A percentile compares a stretch with the other conserved stretches of the same genome.
phyloP scores from a whole-genome alignment of 2,113 vertebrate species.

The Callorhinus ursinus region DNA sequence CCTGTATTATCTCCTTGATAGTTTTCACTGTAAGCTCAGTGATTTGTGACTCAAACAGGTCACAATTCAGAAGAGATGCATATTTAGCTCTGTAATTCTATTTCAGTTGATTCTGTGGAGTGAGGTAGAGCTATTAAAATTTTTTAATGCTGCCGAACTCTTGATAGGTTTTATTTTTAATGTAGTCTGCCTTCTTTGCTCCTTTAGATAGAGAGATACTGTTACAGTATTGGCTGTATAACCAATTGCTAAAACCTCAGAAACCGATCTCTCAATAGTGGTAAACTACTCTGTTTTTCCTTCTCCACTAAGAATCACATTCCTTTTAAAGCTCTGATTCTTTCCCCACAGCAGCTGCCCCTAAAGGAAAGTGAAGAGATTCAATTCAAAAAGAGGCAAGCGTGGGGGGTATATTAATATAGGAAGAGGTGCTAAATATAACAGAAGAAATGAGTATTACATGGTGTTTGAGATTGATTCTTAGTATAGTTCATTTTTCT shows the following conservation, averaged over 20 bases:
- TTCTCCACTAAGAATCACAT: constrained; percentile 20
- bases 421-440: constrained; percentile 53
- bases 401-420: not conserved
- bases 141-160: constrained; percentile 57
- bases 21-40: not conserved
- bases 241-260: constrained; percentile 3
- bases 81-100: constrained; percentile 6
- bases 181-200: constrained; percentile 56
- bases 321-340: constrained; percentile 40
- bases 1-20: not conserved
- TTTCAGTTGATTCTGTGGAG: not conserved
- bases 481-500: constrained; percentile 13
- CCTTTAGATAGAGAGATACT: constrained; percentile 51
- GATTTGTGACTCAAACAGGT: constrained; percentile 26
- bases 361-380: constrained; percentile 63
- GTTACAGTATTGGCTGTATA: constrained; percentile 63
- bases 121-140: constrained; percentile 42
- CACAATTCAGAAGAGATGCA: constrained; percentile 17
- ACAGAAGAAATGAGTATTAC: constrained; percentile 44
- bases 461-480: constrained; percentile 44
- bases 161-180: constrained; percentile 59
- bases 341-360: constrained; percentile 29
- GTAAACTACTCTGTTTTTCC: constrained; percentile 35
- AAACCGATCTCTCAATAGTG: constrained; percentile 51
- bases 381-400: constrained; percentile 37